Base-by-base conservation (phyloP, 2,797 vertebrate genomes). In the Gambelia wislizenii region DNA sequence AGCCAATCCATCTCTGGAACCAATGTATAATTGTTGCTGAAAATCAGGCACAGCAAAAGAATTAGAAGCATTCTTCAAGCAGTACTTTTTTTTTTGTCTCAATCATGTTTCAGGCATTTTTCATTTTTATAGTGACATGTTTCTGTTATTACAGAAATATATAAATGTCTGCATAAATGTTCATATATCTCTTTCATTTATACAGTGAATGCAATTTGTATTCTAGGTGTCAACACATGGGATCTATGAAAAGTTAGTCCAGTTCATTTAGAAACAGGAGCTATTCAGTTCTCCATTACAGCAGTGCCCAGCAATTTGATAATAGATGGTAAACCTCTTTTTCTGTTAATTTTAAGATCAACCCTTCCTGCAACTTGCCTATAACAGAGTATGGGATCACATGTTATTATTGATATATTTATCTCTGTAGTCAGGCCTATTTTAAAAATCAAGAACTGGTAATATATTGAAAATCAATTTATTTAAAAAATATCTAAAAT, bases 1-100 rank as follows among this genome's bases (percentile, higher is more conserved):
- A 93, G 98, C 98, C 18, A 99, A 96, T 47, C 98, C 98, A 90
- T 98, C 97, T 75, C 94, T 97, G 89, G 99, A 99, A 94, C 98
- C 98, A 91, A 99, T 97, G 85, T 98, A 99, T 95, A 99, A 97
- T 94, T 99, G 98, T 98, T 99, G 99, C 99, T 99, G 90, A 82
- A 97, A 95, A 96, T 94, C 90, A 95, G 91, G 92, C 95, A 96
- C 94, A 95, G 54, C 88, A 0, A 96, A 96, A 91, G 78, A 95
- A 95, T 97, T 95, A 96, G 93, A n/a, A 93, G 67, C 9, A 14
- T 94, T 91, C 79, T 92, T 88, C 86, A 90, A 91, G 52, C 12
- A 81, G 87, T 49, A 74, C 6, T 74, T 18, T 72, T 72, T 72
- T 10, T 36, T 42, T 42, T 39, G 84, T 59, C 52, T 59, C n/a